Percentiles rank a stretch among this genome's conserved stretches.
phyloP scores from a whole-genome alignment of 2,888 invertebrate genomes.

The Macroteleia sp. region DNA sequence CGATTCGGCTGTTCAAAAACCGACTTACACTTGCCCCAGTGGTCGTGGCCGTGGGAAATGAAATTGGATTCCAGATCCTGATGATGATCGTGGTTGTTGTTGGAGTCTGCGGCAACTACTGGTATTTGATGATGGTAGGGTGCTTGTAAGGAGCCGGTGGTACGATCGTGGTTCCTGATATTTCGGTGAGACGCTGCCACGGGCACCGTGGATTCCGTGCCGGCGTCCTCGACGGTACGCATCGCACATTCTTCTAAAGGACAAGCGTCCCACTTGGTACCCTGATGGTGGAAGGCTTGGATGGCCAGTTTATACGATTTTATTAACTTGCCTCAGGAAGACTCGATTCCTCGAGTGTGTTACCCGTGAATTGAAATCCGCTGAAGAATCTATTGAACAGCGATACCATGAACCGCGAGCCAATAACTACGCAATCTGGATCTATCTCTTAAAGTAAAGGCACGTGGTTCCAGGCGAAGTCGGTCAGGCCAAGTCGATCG shows the following conservation, averaged over 20 bases:
- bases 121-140: conserved; percentile 60
- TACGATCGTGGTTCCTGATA: conserved; percentile 66
- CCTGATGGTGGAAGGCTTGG: conserved; percentile 27
- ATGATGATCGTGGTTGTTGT: conserved; percentile 82
- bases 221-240: conserved; percentile 78
- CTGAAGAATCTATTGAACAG: no score
- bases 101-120: conserved; percentile 75
- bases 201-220: conserved; percentile 71
- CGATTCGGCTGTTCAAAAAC: no score
- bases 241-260: conserved; percentile 69
- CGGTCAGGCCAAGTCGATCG: conserved; percentile 50
- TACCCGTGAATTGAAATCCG: no score
- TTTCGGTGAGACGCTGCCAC: conserved; percentile 59
- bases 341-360: no score
- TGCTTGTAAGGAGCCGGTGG: conserved; percentile 61
- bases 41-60: conserved; percentile 75
- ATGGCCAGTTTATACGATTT: conserved; percentile 30
- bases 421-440: conserved; percentile 8
- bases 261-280: conserved; percentile 53
- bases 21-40: conserved; percentile 82
- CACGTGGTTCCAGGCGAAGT: conserved; percentile 55
- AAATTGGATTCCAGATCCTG: conserved; percentile 77
- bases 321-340: background rate
- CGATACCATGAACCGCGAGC: background rate
- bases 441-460: conserved; percentile 64